phyloP scores from a whole-genome alignment of 2,797 vertebrate species.

The Lacerta bilineata region DNA sequence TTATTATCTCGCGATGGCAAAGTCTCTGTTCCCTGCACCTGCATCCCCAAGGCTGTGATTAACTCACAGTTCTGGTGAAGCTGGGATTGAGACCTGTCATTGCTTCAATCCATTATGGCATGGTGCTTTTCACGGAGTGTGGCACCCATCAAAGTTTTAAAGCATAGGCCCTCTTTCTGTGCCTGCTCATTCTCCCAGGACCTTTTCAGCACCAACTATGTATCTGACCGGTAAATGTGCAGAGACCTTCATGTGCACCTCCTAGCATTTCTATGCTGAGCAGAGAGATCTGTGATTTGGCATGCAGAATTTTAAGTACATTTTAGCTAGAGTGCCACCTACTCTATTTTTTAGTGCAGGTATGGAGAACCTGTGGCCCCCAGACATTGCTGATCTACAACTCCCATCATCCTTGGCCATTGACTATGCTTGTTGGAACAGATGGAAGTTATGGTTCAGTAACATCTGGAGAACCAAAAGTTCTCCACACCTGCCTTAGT shows the following conservation, averaged over 20 bases:
- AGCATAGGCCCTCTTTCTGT: not conserved
- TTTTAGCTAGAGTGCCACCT: not conserved
- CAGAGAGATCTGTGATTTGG: no score
- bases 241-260: not conserved
- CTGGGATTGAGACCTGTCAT: not conserved
- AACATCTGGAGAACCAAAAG: no score
- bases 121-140: not conserved
- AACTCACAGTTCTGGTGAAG: not conserved
- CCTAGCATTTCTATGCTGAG: not conserved
- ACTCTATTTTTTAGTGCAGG: no score
- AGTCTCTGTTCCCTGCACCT: not conserved
- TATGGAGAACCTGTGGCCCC: no score
- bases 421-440: no score
- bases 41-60: not conserved
- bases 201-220: not conserved
- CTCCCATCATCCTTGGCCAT: no score
- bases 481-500: no score
- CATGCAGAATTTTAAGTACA: not conserved
- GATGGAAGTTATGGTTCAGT: no score
- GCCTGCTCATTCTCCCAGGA: not conserved
- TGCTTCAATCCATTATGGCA: no score
- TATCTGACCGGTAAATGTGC: not conserved
- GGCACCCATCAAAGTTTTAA: not conserved
- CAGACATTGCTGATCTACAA: no score
- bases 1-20: not conserved